Evolutionary conservation across 2,888 invertebrate genomes (phyloP), one percentile per base, ranked within the genome.

Genomic region (Carpatolechia fugitivella): DNA sequence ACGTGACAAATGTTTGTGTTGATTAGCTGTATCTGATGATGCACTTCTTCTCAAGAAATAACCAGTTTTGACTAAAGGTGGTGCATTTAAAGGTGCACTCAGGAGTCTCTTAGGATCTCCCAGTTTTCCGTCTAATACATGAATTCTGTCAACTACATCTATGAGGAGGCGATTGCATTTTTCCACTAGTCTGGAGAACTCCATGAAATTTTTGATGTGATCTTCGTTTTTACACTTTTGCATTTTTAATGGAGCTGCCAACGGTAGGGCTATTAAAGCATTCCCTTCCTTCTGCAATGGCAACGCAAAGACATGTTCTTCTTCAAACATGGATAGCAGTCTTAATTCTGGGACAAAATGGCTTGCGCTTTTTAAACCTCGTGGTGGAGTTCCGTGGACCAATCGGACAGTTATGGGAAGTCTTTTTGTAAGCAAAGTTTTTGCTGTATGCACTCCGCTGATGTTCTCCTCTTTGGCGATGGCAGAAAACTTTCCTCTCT

Each of bases 401-500:
- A 98, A 91, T 72, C 98, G 93, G 13, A 98, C 98, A 62, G 97
- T 97, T 63, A 98, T 92, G 29, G 98, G 98, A 87, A 98, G 92
- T 63, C 98, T 92, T 83, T 98, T 98, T 63, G 95, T 94, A 55
- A 98, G 87, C 63, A 98, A 91, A 70, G 97, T 97, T 74, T 95
- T 94, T 13, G 97, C 96, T 61, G 96, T 96, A 82, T 98, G 98
- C 14, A 98, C 98, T 18, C 98, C 98, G 76, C 97, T 96, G 62
- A 98, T 97, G 85, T 97, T 97, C 72, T 97, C 97, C 81, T 97
- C 96, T 72, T 96, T 94, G 59, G 98, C 98, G 55, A 98, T 91
- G 48, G 97, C 96, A 69, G 97, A 98, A 87, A 98, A 98, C 73
- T 96, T 94, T 35, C 97, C 97, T 76, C 96, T 93, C 81, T 97